Conservation (phyloP, 2,113 vertebrate genomes). For the Isurus oxyrinchus region DNA sequence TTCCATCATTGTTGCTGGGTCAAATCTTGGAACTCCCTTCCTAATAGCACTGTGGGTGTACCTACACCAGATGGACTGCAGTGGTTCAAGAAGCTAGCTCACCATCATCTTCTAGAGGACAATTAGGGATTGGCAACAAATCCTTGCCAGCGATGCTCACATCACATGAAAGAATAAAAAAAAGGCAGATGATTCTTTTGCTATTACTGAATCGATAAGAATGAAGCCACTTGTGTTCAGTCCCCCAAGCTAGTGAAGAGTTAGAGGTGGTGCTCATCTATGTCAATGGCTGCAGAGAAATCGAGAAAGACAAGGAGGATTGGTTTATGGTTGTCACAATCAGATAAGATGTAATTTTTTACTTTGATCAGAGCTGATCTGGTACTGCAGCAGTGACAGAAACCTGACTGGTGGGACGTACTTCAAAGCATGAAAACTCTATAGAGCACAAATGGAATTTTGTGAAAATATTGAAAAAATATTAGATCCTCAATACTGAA, state of each 20-base stretch:
- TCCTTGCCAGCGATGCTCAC: not conserved
- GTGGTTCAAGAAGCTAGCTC: not conserved
- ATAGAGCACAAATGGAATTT: not conserved
- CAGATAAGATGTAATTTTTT: not conserved
- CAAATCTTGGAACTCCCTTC: not conserved
- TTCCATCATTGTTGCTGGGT: not conserved
- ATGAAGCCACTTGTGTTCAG: not conserved
- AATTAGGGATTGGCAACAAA: too few relatives aligned
- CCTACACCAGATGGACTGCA: not conserved
- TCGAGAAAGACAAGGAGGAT: not conserved
- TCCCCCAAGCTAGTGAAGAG: not conserved
- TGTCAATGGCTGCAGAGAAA: not conserved
- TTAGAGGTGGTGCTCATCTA: not conserved
- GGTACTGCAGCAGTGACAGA: not conserved
- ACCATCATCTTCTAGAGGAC: too few relatives aligned
- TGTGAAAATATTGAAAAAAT: not conserved
- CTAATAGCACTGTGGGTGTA: not conserved
- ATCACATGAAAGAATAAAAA: not conserved
- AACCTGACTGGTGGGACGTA: not conserved
- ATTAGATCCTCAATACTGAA: not conserved
- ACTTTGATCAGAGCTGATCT: not conserved
- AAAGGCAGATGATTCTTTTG: not conserved
- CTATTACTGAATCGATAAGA: not conserved
- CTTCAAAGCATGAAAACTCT: not conserved
- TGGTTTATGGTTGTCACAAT: not conserved